phyloP scores from a whole-genome alignment of 2,113 vertebrate genomes.

The Mustela lutreola region DNA sequence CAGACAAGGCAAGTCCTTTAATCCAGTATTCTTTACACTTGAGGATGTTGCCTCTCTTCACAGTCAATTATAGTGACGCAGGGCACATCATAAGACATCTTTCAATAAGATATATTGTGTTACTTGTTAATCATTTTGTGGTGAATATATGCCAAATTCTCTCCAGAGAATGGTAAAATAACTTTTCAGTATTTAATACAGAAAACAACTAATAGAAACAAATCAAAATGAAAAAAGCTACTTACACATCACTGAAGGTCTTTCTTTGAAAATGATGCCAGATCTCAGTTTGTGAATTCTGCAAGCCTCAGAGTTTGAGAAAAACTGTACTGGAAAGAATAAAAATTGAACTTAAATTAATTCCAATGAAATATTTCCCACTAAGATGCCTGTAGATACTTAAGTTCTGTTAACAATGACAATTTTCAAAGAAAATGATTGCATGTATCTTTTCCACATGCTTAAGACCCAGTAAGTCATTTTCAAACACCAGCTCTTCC shows the following conservation, averaged over 20 bases:
- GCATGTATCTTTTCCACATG: slow-evolving; percentile 20
- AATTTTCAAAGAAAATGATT: slow-evolving; percentile 45
- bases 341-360: slow-evolving; percentile 65
- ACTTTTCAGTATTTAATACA: slow-evolving; percentile 37
- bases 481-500: slow-evolving; percentile 10
- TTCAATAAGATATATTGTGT: slow-evolving; percentile 49
- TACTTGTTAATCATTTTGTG: slow-evolving; percentile 18
- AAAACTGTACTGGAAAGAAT: slow-evolving; percentile 69
- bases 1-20: background rate
- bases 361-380: slow-evolving; percentile 25
- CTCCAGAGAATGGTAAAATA: slow-evolving; percentile 52
- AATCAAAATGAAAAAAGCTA: slow-evolving; percentile 64
- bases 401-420: slow-evolving; percentile 52
- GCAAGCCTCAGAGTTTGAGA: slow-evolving; percentile 56
- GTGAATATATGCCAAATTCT: slow-evolving; percentile 49
- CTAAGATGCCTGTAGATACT: background rate
- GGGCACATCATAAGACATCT: background rate
- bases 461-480: slow-evolving; percentile 18
- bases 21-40: background rate
- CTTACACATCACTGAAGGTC: slow-evolving; percentile 73
- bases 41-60: slow-evolving; percentile 32
- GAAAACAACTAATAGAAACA: slow-evolving; percentile 64
- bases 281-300: slow-evolving; percentile 64
- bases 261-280: slow-evolving; percentile 63
- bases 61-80: background rate